Evolutionary conservation across 1,140 invertebrate genomes (phyloP), one percentile per base, ranked within the genome.

Genomic region (Diorhabda elongata): DNA sequence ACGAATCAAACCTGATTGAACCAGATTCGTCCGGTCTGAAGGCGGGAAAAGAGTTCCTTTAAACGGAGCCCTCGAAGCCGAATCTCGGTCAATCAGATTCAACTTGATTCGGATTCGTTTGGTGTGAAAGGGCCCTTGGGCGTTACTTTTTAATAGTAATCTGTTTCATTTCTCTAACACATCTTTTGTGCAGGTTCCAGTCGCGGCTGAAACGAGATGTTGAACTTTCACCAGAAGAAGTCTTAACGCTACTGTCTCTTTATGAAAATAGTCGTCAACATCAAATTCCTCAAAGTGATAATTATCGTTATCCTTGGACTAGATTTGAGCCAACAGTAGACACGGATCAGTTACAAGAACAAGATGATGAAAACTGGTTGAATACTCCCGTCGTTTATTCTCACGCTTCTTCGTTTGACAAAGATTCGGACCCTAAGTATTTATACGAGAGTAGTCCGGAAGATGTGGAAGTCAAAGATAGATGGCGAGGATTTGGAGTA

Each of bases 151-250:
- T 26, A 26, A 26, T 26, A 26, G 26, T 26, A 26, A 26, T 26
- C 26, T 26, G 26, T 26, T 26, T 26, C 26, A 26, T 26, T 26
- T 26, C 26, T 26, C 26, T 26, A 26, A 26, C 26, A 43, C 4
- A 60, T 60, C 0, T 2, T 44, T 66, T 41, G 4, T 66, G 11
- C 58, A 66, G 64, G 43, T 41, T 58, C 4, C 47, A 66, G n/a
- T 56, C 26, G 2, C 71, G 78, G 58, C 67, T 72, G 7, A 79
- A 79, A 66, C 68, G 77, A 26, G 75, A 77, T 9, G 68, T 76
- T 5, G 78, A 81, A 58, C 64, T 81, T 42, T 76, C 74, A 5
- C 79, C 79, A 9, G 79, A 81, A 69, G 78, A 80, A 60, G 72
- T 79, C n/a, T 68, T 80, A 8, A 71, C 77, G 2, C 63, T 81